These are phyloP conservation scores for Beris morrisii DNA, from an alignment of 2,888 invertebrate genomes.

Conservation along the genomic window DNA sequence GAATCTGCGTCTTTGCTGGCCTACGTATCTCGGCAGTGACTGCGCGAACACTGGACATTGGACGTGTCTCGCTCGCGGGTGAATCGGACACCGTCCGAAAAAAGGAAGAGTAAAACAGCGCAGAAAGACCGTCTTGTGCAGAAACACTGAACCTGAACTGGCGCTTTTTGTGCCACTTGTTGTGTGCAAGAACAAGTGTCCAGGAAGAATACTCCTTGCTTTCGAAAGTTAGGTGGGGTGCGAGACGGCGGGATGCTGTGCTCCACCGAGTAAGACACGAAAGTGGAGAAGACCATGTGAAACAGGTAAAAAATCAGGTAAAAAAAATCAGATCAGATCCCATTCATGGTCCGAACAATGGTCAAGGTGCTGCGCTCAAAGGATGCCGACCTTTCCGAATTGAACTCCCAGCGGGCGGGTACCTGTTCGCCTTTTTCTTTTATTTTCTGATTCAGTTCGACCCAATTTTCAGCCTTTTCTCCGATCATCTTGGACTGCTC, in stretches of 20 bases:
- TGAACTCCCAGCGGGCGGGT: conserved; percentile 27
- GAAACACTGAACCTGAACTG: conserved; percentile 22
- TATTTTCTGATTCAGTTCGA: conserved; percentile 16
- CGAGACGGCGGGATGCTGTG: conserved; percentile 9
- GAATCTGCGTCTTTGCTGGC: not conserved
- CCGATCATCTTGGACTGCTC: not conserved
- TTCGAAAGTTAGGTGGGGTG: conserved; percentile 29
- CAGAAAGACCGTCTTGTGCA: conserved; percentile 22
- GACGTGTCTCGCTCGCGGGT: conserved; percentile 29
- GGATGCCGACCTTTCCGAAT: conserved; percentile 36
- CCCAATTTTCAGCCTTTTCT: conserved; percentile 14
- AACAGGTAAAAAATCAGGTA: conserved; percentile 16
- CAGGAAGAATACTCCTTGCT: conserved; percentile 33
- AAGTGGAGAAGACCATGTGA: conserved; percentile 22
- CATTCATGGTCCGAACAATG: conserved; percentile 36
- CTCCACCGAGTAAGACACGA: conserved; percentile 1
- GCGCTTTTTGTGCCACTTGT: conserved; percentile 38
- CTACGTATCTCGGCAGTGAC: conserved; percentile 17
- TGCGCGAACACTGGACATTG: conserved; percentile 17
- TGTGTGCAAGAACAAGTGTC: conserved; percentile 38
- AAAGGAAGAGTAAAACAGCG: conserved; percentile 27
- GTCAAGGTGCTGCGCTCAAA: conserved; percentile 31
- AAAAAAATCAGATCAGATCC: conserved; percentile 31
- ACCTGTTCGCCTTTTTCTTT: conserved; percentile 7
- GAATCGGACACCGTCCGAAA: conserved; percentile 22